phyloP scores from a whole-genome alignment of 2,113 vertebrate species.

The Jaculus jaculus region DNA sequence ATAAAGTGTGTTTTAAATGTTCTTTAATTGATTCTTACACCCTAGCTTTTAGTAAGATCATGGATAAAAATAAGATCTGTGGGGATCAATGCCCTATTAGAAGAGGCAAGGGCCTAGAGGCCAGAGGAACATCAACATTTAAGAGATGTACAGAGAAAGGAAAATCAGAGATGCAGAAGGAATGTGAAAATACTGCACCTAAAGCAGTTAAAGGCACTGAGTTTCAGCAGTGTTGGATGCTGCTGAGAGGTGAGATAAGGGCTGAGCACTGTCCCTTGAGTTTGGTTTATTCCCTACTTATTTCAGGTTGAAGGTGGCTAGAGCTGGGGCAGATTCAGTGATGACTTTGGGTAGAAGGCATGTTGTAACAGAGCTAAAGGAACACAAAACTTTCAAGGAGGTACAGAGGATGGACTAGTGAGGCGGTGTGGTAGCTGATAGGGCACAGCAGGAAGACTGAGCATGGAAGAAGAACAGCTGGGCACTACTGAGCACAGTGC shows the following conservation, averaged over 20 bases:
- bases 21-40: too few species aligned
- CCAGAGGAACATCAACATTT: not conserved
- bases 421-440: not conserved
- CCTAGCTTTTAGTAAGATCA: not conserved
- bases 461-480: not conserved
- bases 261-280: not conserved
- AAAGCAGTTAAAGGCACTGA: not conserved
- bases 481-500: not conserved
- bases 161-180: not conserved
- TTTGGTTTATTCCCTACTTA: too few species aligned
- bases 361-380: not conserved
- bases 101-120: not conserved
- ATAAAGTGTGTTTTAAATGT: too few species aligned
- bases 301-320: not conserved
- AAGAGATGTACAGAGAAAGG: not conserved
- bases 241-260: not conserved
- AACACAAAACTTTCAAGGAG: not conserved
- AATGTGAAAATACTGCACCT: not conserved
- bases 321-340: not conserved
- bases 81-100: not conserved
- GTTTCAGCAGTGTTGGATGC: not conserved
- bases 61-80: not conserved
- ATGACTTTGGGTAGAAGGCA: not conserved
- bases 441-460: not conserved
- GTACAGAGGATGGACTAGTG: not conserved